Evolutionary conservation across 2,888 invertebrate genomes (phyloP).

Genomic region (Lasius platythorax): DNA sequence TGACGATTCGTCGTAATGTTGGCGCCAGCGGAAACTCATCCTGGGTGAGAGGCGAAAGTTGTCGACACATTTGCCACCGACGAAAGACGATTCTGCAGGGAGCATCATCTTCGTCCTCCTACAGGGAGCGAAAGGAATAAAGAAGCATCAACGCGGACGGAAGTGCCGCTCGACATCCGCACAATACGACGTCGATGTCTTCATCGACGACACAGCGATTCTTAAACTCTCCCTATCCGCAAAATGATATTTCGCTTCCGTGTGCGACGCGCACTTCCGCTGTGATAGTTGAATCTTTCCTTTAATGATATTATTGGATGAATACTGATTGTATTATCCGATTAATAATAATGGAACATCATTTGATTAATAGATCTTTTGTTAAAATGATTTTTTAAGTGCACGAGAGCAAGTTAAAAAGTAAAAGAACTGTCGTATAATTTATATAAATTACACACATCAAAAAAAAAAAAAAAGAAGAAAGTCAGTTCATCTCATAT

Average conservation of each 20-base stretch:
- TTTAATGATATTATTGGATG: not conserved
- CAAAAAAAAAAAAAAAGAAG: no score
- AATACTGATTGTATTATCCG: not conserved
- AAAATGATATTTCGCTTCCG: slow-evolving; percentile 61
- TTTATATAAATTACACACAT: not conserved
- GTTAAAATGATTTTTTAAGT: not conserved
- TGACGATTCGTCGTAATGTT: slow-evolving; percentile 33
- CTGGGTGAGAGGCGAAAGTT: slow-evolving; percentile 37
- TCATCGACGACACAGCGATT: slow-evolving; percentile 9
- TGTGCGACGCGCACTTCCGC: not conserved
- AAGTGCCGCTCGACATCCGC: slow-evolving; percentile 47
- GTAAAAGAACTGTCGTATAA: not conserved
- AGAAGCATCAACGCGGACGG: slow-evolving; percentile 32
- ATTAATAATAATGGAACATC: not conserved
- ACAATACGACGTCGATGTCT: slow-evolving; percentile 44
- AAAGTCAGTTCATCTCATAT: not conserved
- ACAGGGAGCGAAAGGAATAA: not conserved
- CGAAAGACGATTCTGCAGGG: slow-evolving; percentile 21
- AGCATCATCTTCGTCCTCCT: slow-evolving; percentile 2
- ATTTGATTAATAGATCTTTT: not conserved
- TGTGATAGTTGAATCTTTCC: slow-evolving; percentile 11
- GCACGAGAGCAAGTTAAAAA: not conserved
- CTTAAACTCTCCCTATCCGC: slow-evolving; percentile 46
- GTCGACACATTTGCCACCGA: slow-evolving; percentile 38
- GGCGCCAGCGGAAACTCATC: slow-evolving; percentile 41